Percentiles rank a stretch among this genome's conserved stretches.
These are phyloP conservation scores for Arnoldichthys spilopterus DNA, from an alignment of 2,797 vertebrate genomes.

Conservation along the genomic window DNA sequence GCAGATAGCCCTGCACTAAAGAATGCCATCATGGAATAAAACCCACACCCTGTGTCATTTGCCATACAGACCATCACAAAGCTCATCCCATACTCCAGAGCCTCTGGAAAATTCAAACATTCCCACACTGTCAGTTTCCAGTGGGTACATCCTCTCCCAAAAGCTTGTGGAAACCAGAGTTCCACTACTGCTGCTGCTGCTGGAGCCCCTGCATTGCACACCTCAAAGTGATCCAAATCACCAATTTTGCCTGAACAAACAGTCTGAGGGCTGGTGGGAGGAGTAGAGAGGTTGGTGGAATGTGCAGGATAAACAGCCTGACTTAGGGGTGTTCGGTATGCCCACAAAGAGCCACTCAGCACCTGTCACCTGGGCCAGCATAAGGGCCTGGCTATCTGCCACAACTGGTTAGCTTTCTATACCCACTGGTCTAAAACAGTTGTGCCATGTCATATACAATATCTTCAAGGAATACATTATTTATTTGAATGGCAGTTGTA, in stretches of 20 bases:
- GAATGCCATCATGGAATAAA: constrained; percentile 22
- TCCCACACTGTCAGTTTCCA: not conserved
- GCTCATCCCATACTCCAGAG: not conserved
- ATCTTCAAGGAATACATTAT: not conserved
- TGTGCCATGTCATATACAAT: not conserved
- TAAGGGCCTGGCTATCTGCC: no score
- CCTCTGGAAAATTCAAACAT: constrained; percentile 12
- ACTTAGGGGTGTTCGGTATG: not conserved
- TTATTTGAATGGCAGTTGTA: not conserved
- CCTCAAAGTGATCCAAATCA: not conserved
- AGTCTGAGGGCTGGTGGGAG: not conserved
- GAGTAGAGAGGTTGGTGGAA: constrained; percentile 13
- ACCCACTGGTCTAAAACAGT: not conserved
- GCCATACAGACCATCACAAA: not conserved
- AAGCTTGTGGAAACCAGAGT: not conserved
- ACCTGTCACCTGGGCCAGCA: constrained; percentile 6
- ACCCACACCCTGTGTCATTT: constrained; percentile 2
- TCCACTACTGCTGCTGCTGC: not conserved
- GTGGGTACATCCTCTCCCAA: not conserved
- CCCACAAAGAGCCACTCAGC: not conserved
- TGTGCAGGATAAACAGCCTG: constrained; percentile 34
- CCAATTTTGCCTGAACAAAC: constrained; percentile 15
- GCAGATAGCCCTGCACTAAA: not conserved
- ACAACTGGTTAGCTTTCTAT: not conserved
- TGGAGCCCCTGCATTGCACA: not conserved